phyloP scores from a whole-genome alignment of 2,797 vertebrate species.

The Circus cinereus region DNA sequence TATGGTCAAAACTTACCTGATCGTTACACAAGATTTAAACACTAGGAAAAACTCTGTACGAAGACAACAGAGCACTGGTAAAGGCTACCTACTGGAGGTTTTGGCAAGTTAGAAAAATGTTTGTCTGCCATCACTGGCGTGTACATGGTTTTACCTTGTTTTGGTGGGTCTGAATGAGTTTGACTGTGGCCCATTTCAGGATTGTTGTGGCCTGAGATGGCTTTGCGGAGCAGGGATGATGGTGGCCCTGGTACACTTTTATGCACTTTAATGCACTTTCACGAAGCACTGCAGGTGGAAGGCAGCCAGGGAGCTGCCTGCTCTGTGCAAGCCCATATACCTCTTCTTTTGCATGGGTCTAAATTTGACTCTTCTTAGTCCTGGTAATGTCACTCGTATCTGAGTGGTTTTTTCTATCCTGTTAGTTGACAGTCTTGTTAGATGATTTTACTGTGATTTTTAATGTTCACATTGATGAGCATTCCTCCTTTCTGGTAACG shows the following conservation, averaged over 20 bases:
- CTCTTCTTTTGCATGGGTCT: background rate
- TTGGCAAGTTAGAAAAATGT: background rate
- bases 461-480: background rate
- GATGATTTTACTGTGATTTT: background rate
- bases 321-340: background rate
- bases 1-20: background rate
- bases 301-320: background rate
- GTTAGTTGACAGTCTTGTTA: background rate
- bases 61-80: background rate
- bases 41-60: background rate
- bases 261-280: background rate
- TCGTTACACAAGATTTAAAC: background rate
- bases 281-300: background rate
- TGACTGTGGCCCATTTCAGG: background rate
- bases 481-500: background rate
- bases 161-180: background rate
- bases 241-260: background rate
- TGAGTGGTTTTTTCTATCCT: background rate
- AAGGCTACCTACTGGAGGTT: background rate
- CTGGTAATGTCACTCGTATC: background rate
- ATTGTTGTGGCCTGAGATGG: background rate
- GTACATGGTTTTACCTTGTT: background rate
- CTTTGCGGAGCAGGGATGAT: background rate
- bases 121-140: fast-evolving
- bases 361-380: background rate